Percentiles rank a stretch among this genome's conserved stretches.
Conservation (phyloP, 2,113 vertebrate species). For the Platycercus adscitus region DNA sequence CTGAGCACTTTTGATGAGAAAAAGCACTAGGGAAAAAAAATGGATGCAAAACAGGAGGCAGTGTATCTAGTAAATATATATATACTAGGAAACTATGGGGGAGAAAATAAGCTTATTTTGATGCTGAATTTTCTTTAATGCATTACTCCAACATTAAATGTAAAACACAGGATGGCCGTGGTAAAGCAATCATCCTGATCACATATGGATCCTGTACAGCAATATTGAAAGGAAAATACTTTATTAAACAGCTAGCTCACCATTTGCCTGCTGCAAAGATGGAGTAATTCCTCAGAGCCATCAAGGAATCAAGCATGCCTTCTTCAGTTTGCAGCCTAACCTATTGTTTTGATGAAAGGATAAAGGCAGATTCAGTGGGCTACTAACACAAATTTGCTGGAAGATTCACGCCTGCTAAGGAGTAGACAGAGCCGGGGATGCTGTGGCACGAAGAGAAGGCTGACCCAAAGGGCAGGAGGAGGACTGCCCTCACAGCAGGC, state of each 20-base stretch:
- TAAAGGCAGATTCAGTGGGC: neutral
- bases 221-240: neutral
- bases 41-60: neutral
- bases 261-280: slow-evolving; percentile 1
- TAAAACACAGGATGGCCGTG: neutral
- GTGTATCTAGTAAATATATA: neutral
- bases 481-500: neutral
- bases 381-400: neutral
- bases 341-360: neutral
- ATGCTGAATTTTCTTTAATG: neutral
- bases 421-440: neutral
- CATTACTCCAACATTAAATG: neutral
- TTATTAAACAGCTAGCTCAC: slow-evolving; percentile 3
- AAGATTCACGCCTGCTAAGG: neutral
- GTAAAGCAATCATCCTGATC: neutral
- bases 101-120: slow-evolving; percentile 37
- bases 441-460: neutral
- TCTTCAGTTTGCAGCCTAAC: neutral
- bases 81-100: neutral
- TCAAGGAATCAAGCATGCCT: slow-evolving; percentile 16
- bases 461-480: neutral
- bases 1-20: slow-evolving; percentile 4
- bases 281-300: neutral
- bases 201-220: neutral
- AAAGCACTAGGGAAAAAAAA: slow-evolving; percentile 7